Base-by-base conservation (phyloP, 2,113 vertebrate genomes). In the Lophochroa leadbeateri region DNA sequence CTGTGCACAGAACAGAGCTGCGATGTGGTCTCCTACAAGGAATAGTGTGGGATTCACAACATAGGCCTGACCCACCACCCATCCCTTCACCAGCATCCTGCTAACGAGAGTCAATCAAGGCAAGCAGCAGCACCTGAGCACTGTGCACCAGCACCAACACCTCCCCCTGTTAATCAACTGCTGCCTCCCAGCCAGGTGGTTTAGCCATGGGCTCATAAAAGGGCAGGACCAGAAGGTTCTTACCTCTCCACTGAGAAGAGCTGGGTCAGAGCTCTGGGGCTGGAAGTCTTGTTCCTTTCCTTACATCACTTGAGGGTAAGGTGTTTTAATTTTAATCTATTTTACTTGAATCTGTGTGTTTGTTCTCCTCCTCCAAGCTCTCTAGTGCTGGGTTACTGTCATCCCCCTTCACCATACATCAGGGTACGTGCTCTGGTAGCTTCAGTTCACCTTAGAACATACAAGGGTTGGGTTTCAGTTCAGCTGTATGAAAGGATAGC, bases 231-330 rank as follows among this genome's bases (percentile, higher is more conserved):
- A 2, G 31, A 1, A 6, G 5, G 20, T 5, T 50, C 6, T 72
- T 0, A 3, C 2, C 3, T 16, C 14, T 46, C 7, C 0, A 0
- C 21, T 0, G 0, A 13, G 31, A n/a, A 23, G 39, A 47, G 17
- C 20, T 21, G 9, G 24, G 3, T 23, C 3, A 3, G 53, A 50
- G 35, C 41, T 31, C 16, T 27, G 12, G 11, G 4, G 13, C 33
- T 65, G 9, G 29, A 49, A 61, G 20, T 2, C 29, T 53, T 8
- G 1, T 4, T 39, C 70, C 13, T 35, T n/a, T 67, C 39, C 17
- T 23, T 11, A 14, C 2, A 2, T 15, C 13, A 5, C 3, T 86
- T 47, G 25, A 77, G 4, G 58, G 82, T 71, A 90, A 86, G 64
- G 6, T 6, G 20, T 43, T 57, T 60, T 21, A 21, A 67, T 50